Conservation (phyloP, 2,888 invertebrate genomes). For the Candidula unifasciata region DNA sequence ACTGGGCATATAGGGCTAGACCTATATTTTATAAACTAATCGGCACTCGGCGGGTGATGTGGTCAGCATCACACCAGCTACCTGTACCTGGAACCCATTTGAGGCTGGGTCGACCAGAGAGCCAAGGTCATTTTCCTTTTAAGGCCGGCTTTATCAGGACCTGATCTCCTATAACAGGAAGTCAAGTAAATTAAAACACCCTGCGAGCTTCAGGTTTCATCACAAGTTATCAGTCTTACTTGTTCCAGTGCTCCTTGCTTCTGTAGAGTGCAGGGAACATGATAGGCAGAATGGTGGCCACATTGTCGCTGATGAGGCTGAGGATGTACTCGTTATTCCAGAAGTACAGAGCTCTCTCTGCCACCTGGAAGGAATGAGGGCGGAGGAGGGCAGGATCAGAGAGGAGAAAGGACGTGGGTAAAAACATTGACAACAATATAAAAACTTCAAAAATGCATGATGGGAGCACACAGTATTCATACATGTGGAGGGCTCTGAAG, state of each 20-base stretch:
- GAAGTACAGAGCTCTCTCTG: constrained; percentile 98
- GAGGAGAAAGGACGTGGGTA: constrained; percentile 16
- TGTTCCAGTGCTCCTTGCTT: constrained; percentile 99
- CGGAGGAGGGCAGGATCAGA: not conserved
- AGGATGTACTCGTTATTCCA: constrained; percentile 99
- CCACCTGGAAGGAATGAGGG: constrained; percentile 84
- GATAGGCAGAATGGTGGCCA: constrained; percentile 97
- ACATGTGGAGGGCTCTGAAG: not conserved
- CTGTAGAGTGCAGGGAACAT: constrained; percentile 99
- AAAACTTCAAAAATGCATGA: constrained; percentile 45
- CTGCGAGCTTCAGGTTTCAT: not conserved
- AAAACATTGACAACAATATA: constrained; percentile 22
- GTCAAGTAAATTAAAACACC: too few species aligned
- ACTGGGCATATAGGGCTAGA: too few species aligned
- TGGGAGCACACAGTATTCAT: not conserved
- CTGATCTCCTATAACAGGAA: too few species aligned
- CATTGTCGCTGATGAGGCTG: constrained; percentile 99
- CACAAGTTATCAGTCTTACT: constrained; percentile 77
- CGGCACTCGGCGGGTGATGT: too few species aligned
- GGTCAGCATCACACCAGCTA: too few species aligned
- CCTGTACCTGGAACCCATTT: too few species aligned
- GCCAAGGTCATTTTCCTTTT: too few species aligned
- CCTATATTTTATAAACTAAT: too few species aligned
- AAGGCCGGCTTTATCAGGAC: too few species aligned
- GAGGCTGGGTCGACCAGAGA: too few species aligned